Conservation (phyloP, 2,113 vertebrate species). For the Tricholaema leucomelas region DNA sequence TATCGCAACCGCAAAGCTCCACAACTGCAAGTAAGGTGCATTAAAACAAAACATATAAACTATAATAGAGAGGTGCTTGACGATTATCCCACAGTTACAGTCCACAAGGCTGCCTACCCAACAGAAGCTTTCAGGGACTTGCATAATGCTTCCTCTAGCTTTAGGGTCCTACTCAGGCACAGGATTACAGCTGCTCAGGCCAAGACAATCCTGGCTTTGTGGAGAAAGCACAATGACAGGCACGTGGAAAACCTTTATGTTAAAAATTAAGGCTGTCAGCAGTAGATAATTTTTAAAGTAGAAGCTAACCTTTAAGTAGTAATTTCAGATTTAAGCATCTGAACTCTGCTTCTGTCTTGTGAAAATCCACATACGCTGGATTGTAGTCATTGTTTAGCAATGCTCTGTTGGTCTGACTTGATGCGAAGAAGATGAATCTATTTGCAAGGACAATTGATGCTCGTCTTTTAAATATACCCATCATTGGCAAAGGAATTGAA, state of each 20-base stretch:
- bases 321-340: not conserved
- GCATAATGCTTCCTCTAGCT: not conserved
- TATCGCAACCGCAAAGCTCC: conserved; percentile 3
- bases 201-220: not conserved
- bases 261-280: not conserved
- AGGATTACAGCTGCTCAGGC: not conserved
- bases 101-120: not conserved
- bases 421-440: not conserved
- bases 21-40: not conserved
- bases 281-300: not conserved
- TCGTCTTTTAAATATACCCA: not conserved
- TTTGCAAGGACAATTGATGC: conserved; percentile 6
- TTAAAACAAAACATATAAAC: conserved; percentile 29
- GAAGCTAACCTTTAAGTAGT: not conserved
- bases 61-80: not conserved
- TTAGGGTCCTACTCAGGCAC: not conserved
- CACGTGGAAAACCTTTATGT: not conserved
- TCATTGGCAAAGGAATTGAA: not conserved
- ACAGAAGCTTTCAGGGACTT: not conserved
- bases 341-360: not conserved
- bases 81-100: not conserved
- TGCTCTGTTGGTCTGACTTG: not conserved
- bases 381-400: not conserved
- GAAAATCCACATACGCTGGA: not conserved
- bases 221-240: not conserved